phyloP scores from a whole-genome alignment of 2,888 invertebrate species.

The Uloborus plumipes region DNA sequence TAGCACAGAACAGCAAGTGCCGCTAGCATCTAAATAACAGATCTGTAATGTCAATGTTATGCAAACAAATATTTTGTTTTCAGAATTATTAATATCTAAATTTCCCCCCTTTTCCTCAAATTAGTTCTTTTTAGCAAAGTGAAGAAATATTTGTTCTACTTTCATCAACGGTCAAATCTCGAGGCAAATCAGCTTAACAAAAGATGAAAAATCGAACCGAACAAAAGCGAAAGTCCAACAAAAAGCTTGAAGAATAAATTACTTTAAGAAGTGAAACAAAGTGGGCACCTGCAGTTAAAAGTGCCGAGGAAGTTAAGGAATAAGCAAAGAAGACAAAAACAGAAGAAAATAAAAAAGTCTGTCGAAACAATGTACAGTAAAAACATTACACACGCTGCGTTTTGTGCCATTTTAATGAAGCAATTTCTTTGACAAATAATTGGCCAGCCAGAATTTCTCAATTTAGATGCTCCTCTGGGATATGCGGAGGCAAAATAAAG shows the following conservation, averaged over 20 bases:
- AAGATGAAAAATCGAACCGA: conserved; percentile 34
- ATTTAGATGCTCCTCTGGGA: conserved; percentile 44
- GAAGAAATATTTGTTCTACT: too few relatives aligned
- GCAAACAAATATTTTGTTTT: too few relatives aligned
- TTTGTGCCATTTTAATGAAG: conserved; percentile 57
- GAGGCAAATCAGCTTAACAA: not conserved
- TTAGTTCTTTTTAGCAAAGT: too few relatives aligned
- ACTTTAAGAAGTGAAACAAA: conserved; percentile 9
- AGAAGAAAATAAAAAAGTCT: conserved; percentile 5
- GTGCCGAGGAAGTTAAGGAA: too few relatives aligned
- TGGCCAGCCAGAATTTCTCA: conserved; percentile 54
- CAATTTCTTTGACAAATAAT: conserved; percentile 57
- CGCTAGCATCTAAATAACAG: too few relatives aligned
- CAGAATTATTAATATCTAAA: too few relatives aligned
- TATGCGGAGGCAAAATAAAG: conserved; percentile 46
- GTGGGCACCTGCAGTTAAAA: not conserved
- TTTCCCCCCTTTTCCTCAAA: too few relatives aligned
- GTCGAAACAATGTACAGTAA: conserved; percentile 33
- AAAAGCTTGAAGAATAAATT: conserved; percentile 29
- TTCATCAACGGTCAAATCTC: too few relatives aligned
- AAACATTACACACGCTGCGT: conserved; percentile 3
- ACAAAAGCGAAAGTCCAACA: conserved; percentile 17
- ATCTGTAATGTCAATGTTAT: too few relatives aligned
- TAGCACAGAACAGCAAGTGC: too few relatives aligned
- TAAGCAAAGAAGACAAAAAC: not conserved